phyloP scores from a whole-genome alignment of 2,888 invertebrate genomes.

The Chydorus sphaericus region DNA sequence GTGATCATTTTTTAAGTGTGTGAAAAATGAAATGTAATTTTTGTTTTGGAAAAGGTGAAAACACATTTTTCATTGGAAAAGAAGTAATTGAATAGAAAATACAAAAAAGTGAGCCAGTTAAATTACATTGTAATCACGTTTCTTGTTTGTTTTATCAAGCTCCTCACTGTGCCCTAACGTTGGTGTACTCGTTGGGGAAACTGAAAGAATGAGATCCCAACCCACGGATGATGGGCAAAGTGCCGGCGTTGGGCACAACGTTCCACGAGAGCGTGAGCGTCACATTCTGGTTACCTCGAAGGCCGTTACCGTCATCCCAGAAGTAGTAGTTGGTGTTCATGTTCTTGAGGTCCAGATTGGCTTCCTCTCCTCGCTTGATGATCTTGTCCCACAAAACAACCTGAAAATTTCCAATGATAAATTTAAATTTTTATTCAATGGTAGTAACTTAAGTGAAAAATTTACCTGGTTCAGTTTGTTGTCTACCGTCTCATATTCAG shows the following conservation, averaged over 20 bases:
- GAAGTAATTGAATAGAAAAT: too few relatives aligned
- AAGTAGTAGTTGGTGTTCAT: slow-evolving; percentile 98
- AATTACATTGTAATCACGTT: too few relatives aligned
- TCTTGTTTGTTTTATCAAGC: too few relatives aligned
- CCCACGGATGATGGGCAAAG: slow-evolving; percentile 73
- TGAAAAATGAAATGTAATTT: too few relatives aligned
- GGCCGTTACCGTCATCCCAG: slow-evolving; percentile 97
- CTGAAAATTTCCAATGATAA: slow-evolving; percentile 26
- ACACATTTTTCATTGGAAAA: too few relatives aligned
- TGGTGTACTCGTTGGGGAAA: slow-evolving; percentile 79
- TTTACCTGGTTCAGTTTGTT: slow-evolving; percentile 67
- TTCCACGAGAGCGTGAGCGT: slow-evolving; percentile 93
- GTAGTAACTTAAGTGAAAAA: background rate
- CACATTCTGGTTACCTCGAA: slow-evolving; percentile 86
- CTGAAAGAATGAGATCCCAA: slow-evolving; percentile 70
- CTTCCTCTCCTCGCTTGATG: slow-evolving; percentile 81
- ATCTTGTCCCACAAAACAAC: slow-evolving; percentile 99
- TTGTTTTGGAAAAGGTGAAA: too few relatives aligned
- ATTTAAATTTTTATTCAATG: background rate
- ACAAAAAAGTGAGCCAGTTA: too few relatives aligned
- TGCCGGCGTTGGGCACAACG: slow-evolving; percentile 94
- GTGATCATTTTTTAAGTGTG: too few relatives aligned
- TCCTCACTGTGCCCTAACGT: slow-evolving; percentile 26
- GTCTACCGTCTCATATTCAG: slow-evolving; percentile 77
- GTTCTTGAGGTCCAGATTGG: slow-evolving; percentile 80